Conservation (phyloP, 1,140 invertebrate genomes). For the Lepidurus arcticus region DNA sequence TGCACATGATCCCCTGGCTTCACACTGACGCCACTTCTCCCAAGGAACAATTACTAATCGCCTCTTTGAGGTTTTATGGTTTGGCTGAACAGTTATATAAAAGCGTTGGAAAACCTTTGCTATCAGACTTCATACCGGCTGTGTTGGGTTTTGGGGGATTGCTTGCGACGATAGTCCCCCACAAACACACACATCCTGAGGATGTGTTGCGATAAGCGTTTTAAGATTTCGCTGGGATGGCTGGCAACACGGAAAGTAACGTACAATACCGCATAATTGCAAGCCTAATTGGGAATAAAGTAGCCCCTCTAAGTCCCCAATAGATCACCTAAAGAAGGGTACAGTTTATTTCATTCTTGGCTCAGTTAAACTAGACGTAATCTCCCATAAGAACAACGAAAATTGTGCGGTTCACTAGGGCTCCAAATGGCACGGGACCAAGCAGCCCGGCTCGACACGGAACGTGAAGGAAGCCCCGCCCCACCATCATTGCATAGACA, state of each 20-base stretch:
- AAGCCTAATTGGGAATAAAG: no score
- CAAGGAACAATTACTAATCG: no score
- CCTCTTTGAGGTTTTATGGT: no score
- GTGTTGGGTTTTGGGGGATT: background rate
- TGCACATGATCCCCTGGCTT: background rate
- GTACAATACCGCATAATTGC: background rate
- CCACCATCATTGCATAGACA: background rate
- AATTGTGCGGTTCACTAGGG: background rate
- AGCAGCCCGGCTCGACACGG: background rate
- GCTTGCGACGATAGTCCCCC: background rate
- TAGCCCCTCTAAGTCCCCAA: no score
- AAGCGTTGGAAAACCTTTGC: background rate
- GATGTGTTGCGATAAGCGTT: constrained; percentile 15
- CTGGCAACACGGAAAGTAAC: background rate
- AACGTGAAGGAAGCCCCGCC: background rate
- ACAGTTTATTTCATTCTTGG: background rate
- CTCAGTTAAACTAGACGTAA: background rate
- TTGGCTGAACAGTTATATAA: no score
- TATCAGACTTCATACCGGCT: background rate
- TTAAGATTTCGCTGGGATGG: background rate
- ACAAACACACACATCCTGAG: background rate
- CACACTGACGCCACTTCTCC: no score
- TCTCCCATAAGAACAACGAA: background rate
- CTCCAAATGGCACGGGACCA: constrained; percentile 7
- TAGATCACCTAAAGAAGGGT: no score